Base-by-base conservation (phyloP, 2,797 vertebrate species). In the Hydrolagus colliei region DNA sequence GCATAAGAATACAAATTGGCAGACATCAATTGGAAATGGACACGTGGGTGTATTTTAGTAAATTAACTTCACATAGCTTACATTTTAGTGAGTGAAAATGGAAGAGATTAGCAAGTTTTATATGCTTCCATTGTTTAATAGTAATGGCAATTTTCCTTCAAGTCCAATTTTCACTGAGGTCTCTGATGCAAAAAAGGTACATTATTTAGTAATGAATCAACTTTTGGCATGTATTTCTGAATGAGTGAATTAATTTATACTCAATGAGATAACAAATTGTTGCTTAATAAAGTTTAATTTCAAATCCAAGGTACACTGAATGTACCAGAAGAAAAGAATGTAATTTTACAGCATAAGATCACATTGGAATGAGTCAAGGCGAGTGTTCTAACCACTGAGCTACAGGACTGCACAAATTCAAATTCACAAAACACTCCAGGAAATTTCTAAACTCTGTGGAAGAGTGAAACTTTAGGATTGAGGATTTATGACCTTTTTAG, bases 1-100 rank as follows among this genome's bases (percentile, higher is more conserved):
- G 79, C 79, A 84, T 84, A 63, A 84, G 9, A 35, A 52, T 67
- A 84, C 12, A 84, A 68, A 84, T 52, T 84, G 79, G 32, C 65
- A 84, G 16, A n/a, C 71, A 68, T 84, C 12, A 84, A 35, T 32
- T 35, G 71, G 63, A 84, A 84, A 67, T 71, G 65, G 71, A 84
- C 79, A 84, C 27, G 79, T 84, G 79, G 65, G 79, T n/a, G 79
- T 84, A 84, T 84, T 84, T 84, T 27, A 68, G 79, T 84, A 84
- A 84, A 84, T 84, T 84, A 84, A 9, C 79, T 71, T 67, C 79
- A 84, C 79, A 82, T 63, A 84, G 71, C 67, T 84, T 27, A 84
- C 67, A 84, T 84, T 71, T 84, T 71, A 41, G 32, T 35, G n/a
- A 84, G 65, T 68, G 79, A 84, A 84, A 71, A 84, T 71, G 32